A percentile compares a stretch with the other conserved stretches of the same genome.
phyloP scores from a whole-genome alignment of 2,113 vertebrate genomes.

The Bujurquina vittata region DNA sequence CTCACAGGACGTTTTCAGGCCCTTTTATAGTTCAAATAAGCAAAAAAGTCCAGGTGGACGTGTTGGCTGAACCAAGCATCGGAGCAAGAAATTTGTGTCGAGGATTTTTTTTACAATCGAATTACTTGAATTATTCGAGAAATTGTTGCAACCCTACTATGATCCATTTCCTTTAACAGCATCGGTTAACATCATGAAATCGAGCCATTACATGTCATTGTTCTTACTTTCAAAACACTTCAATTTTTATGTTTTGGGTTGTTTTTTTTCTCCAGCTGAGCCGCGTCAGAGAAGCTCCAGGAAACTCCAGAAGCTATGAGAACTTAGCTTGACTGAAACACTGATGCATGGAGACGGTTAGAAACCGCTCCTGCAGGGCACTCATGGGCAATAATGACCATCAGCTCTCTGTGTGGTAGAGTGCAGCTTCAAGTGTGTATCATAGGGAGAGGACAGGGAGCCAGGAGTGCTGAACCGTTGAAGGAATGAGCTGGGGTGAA shows the following conservation, averaged over 20 bases:
- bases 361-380: slow-evolving; percentile 30
- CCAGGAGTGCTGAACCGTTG: slow-evolving; percentile 14
- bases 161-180: no score
- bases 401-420: slow-evolving; percentile 28
- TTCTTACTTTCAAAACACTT: neutral
- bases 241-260: neutral
- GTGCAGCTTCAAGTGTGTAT: slow-evolving; percentile 17
- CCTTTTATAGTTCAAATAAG: no score
- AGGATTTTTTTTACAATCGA: no score
- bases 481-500: slow-evolving; percentile 17
- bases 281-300: neutral
- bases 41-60: no score
- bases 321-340: neutral
- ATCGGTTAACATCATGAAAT: neutral
- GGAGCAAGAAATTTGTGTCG: no score
- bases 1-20: no score
- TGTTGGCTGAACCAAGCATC: no score
- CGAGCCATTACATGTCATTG: neutral
- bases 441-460: neutral
- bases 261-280: neutral
- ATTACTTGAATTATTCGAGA: no score
- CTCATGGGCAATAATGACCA: slow-evolving; percentile 49
- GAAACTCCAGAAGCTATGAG: neutral
- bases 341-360: neutral
- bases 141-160: no score